Conservation (phyloP, 2,888 invertebrate genomes). For the Hirtodrosophila histrioides region DNA sequence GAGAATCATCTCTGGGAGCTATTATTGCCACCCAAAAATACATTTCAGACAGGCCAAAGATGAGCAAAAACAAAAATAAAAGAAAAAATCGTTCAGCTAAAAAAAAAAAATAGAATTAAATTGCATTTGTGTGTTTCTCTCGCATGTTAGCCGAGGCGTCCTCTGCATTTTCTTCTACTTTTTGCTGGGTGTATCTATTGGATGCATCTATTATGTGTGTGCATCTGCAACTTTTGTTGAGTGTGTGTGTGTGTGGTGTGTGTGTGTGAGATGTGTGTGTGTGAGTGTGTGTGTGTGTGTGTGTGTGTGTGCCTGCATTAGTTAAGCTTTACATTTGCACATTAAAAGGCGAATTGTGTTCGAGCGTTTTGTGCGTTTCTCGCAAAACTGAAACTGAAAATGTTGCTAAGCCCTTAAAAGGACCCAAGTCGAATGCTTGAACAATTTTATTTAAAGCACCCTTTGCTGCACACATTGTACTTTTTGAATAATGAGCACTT, state of each 20-base stretch:
- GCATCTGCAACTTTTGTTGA: too few species aligned
- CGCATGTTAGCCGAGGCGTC: constrained; percentile 42
- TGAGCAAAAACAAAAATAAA: constrained; percentile 35
- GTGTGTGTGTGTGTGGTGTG: constrained; percentile 21
- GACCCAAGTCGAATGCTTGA: constrained; percentile 28
- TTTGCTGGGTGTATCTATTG: constrained; percentile 51
- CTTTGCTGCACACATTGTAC: neutral
- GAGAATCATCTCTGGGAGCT: constrained; percentile 79
- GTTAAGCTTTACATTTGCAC: constrained; percentile 79
- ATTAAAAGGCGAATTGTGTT: constrained; percentile 81
- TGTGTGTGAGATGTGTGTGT: constrained; percentile 7
- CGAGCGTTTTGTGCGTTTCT: constrained; percentile 54
- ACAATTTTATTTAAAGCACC: constrained; percentile 25
- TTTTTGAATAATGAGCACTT: constrained; percentile 9
- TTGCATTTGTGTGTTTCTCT: constrained; percentile 76
- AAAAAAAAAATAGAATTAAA: constrained; percentile 58
- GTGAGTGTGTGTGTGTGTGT: constrained; percentile 10
- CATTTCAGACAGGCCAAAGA: constrained; percentile 73
- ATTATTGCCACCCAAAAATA: constrained; percentile 83
- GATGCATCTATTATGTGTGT: constrained; percentile 74
- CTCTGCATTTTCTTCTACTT: constrained; percentile 23
- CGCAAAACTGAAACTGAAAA: constrained; percentile 38
- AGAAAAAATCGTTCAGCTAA: constrained; percentile 27
- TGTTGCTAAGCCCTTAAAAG: constrained; percentile 67
- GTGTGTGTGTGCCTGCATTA: constrained; percentile 47